These are phyloP conservation scores for Pristionchus arcanus DNA, from an alignment of 2,888 invertebrate genomes.

Conservation along the genomic window DNA sequence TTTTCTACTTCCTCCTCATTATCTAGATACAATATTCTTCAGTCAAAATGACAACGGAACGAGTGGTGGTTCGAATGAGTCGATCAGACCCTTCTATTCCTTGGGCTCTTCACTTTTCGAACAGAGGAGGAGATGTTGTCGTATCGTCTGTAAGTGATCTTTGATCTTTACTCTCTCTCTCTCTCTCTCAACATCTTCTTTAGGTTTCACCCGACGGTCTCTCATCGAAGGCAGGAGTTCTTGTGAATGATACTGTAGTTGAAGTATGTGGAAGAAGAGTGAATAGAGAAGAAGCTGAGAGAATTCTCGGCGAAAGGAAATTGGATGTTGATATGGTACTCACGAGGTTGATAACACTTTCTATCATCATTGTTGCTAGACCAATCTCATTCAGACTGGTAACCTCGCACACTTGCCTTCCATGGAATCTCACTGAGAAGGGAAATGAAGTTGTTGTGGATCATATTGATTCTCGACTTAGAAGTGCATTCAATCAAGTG, in stretches of 20 bases:
- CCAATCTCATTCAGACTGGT: slow-evolving; percentile 61
- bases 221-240: slow-evolving; percentile 35
- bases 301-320: not conserved
- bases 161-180: not conserved
- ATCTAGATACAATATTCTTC: not conserved
- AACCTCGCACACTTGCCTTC: slow-evolving; percentile 67
- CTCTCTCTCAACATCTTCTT: not conserved
- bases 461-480: not conserved
- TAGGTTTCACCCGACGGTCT: slow-evolving; percentile 32
- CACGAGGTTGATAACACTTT: slow-evolving; percentile 11
- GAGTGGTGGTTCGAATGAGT: slow-evolving; percentile 70
- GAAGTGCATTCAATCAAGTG: slow-evolving; percentile 25
- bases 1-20: not conserved
- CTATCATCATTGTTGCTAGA: too few relatives aligned
- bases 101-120: slow-evolving; percentile 71
- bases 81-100: slow-evolving; percentile 72
- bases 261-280: slow-evolving; percentile 37
- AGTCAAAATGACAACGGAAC: slow-evolving; percentile 48
- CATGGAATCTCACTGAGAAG: slow-evolving; percentile 71
- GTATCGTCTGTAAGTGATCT: slow-evolving; percentile 10
- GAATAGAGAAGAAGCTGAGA: slow-evolving; percentile 28
- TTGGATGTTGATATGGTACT: slow-evolving; percentile 45
- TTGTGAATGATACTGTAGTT: slow-evolving; percentile 19
- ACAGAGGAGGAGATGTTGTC: not conserved
- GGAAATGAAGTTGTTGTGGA: slow-evolving; percentile 66